Conservation (phyloP, 92 coral and sea anemone genomes). For the Siderastrea radians region DNA sequence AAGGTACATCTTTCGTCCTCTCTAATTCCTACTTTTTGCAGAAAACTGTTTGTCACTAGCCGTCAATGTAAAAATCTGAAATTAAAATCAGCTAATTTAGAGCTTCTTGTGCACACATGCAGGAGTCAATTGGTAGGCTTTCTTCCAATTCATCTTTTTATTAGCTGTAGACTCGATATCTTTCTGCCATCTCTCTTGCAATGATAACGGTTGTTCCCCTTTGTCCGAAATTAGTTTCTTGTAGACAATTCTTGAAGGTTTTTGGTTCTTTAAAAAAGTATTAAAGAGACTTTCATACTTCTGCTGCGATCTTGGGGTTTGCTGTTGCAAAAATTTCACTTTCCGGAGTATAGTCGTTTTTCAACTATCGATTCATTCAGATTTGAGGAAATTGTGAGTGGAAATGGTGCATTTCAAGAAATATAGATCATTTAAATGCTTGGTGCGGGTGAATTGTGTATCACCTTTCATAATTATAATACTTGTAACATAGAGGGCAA, state of each 20-base stretch:
- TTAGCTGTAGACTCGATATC: background rate
- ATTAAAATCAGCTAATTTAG: conserved; percentile 11
- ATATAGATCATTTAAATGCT: too few relatives aligned
- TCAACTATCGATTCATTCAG: too few relatives aligned
- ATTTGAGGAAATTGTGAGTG: too few relatives aligned
- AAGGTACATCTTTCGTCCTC: conserved; percentile 19
- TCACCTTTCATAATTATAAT: too few relatives aligned
- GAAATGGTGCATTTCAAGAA: too few relatives aligned
- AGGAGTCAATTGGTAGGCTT: background rate
- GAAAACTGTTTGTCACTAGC: conserved; percentile 4
- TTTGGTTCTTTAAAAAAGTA: background rate
- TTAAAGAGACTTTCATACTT: conserved; percentile 1
- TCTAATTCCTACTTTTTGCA: conserved; percentile 20
- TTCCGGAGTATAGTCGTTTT: too few relatives aligned
- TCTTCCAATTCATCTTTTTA: conserved; percentile 1
- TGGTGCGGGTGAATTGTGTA: too few relatives aligned
- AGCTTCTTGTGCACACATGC: conserved; percentile 3
- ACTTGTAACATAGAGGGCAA: too few relatives aligned
- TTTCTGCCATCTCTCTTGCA: conserved; percentile 15
- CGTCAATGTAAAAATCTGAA: conserved; percentile 23
- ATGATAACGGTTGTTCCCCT: background rate
- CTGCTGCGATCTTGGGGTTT: conserved; percentile 7
- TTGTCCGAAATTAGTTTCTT: conserved; percentile 9
- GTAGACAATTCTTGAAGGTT: conserved; percentile 12
- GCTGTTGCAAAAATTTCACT: conserved; percentile 1